Evolutionary conservation across 2,113 vertebrate genomes (phyloP).

Genomic region (Origma solitaria): DNA sequence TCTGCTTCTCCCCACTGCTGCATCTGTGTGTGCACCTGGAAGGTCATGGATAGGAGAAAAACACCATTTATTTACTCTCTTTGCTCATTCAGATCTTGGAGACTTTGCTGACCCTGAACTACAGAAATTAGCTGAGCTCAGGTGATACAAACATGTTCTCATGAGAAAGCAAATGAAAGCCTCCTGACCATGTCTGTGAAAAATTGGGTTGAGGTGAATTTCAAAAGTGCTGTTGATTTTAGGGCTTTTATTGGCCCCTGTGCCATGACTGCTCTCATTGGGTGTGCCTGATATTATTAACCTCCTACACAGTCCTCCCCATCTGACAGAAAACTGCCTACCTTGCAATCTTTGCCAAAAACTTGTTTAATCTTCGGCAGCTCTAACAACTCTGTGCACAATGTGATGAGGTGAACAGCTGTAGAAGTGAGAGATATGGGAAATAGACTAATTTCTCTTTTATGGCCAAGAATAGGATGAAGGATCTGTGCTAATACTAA

Average conservation of each 20-base stretch:
- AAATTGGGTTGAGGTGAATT: not conserved
- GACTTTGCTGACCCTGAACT: not conserved
- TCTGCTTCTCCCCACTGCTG: not conserved
- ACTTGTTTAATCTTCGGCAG: not conserved
- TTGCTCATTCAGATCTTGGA: not conserved
- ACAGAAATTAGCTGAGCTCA: not conserved
- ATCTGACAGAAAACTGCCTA: not conserved
- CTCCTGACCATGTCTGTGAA: not conserved
- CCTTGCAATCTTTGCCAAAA: conserved; percentile 6
- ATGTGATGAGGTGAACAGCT: not conserved
- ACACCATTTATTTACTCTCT: not conserved
- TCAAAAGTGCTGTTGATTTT: not conserved
- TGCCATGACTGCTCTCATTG: not conserved
- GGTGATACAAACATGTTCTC: not conserved
- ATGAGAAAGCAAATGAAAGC: not conserved
- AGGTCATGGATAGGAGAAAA: not conserved
- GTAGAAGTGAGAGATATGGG: not conserved
- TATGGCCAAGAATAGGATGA: not conserved
- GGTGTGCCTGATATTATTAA: not conserved
- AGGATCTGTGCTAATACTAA: not conserved
- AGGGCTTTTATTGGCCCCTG: not conserved
- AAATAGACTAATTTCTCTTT: conserved; percentile 2
- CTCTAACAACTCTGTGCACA: not conserved
- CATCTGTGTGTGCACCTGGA: not conserved
- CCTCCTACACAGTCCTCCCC: not conserved